These are phyloP conservation scores for Stegophylla sp. DNA, from an alignment of 2,888 invertebrate genomes.

Conservation along the genomic window DNA sequence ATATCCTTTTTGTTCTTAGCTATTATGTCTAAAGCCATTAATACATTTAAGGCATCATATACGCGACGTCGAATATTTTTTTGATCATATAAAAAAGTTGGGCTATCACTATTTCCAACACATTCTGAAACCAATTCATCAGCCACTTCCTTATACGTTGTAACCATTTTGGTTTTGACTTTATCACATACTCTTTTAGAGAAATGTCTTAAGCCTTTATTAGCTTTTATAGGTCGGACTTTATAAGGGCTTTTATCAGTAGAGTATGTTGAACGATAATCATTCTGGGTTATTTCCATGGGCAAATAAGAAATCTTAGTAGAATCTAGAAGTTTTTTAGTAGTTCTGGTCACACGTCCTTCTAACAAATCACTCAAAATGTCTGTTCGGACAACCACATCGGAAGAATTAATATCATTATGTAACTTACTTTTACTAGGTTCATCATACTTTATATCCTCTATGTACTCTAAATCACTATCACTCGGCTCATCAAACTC, in stretches of 20 bases:
- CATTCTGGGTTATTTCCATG: constrained; percentile 47
- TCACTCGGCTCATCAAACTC: constrained; percentile 40
- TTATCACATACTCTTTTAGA: constrained; percentile 58
- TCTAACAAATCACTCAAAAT: constrained; percentile 51
- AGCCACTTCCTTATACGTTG: constrained; percentile 56
- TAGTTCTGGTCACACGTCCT: constrained; percentile 51
- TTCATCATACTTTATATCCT: constrained; percentile 11
- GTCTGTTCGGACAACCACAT: constrained; percentile 43
- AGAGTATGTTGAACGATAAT: constrained; percentile 36
- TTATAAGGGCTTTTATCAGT: constrained; percentile 50
- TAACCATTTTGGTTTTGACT: constrained; percentile 52
- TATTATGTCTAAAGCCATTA: constrained; percentile 56
- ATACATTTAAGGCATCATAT: constrained; percentile 57
- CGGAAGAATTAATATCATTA: constrained; percentile 35
- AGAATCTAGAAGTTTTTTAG: constrained; percentile 50
- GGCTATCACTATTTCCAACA: constrained; percentile 35
- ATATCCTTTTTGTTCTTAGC: constrained; percentile 55
- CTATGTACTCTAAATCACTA: constrained; percentile 41
- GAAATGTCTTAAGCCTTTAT: constrained; percentile 57
- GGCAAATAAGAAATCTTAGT: constrained; percentile 54
- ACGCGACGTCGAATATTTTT: constrained; percentile 56
- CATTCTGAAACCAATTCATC: constrained; percentile 56
- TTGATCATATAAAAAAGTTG: constrained; percentile 56
- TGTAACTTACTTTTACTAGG: constrained; percentile 27
- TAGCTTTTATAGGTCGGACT: constrained; percentile 48